Conservation (phyloP, 2,797 vertebrate species). For the Podargus strigoides region DNA sequence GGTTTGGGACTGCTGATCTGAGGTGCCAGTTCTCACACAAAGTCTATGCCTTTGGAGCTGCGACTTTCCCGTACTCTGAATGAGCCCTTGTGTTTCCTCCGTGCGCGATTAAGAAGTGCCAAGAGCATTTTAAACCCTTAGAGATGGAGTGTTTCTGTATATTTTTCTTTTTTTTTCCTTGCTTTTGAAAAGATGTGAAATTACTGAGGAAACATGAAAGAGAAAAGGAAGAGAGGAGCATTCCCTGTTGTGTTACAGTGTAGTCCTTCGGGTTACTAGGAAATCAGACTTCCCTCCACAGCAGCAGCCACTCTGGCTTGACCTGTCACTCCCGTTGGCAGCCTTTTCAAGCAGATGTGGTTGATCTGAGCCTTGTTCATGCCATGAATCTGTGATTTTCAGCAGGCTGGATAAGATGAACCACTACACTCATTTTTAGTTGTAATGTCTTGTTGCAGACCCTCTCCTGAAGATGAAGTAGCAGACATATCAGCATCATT, state of each 20-base stretch:
- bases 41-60: neutral
- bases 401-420: neutral
- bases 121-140: neutral
- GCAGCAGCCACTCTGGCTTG: neutral
- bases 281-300: neutral
- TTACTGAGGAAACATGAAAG: neutral
- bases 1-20: neutral
- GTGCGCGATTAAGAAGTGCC: neutral
- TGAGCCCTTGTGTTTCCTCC: neutral
- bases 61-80: neutral
- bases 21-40: neutral
- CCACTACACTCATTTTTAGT: neutral
- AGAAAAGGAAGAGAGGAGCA: neutral
- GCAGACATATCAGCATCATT: neutral
- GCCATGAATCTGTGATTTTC: neutral
- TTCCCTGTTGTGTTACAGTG: neutral
- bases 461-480: neutral
- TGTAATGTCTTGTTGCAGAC: neutral
- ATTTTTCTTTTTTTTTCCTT: neutral
- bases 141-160: neutral
- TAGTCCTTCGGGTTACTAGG: neutral
- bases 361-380: neutral
- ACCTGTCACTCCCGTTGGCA: neutral
- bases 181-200: neutral
- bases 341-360: neutral